Evolutionary conservation across 2,113 vertebrate genomes (phyloP).

Genomic region (Cheirogaleus medius): DNA sequence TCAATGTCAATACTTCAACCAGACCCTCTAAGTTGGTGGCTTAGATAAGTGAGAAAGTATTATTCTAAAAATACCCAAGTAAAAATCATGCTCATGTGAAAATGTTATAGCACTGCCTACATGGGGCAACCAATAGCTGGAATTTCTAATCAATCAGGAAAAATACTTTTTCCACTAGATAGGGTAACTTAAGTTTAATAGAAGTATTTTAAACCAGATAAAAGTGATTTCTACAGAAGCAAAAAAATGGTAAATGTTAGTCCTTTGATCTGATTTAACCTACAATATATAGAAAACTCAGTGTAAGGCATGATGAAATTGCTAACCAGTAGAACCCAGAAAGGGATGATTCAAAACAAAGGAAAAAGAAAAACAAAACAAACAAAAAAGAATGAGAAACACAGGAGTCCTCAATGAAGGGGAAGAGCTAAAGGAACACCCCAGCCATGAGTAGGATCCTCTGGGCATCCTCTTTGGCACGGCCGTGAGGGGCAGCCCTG

Average conservation of each 20-base stretch:
- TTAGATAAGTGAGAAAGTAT: neutral
- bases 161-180: neutral
- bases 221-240: neutral
- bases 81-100: neutral
- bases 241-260: neutral
- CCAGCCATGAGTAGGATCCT: neutral
- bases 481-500: neutral
- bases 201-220: neutral
- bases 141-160: neutral
- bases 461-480: neutral
- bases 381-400: neutral
- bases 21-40: neutral
- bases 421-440: fast-evolving
- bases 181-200: neutral
- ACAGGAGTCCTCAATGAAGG: neutral
- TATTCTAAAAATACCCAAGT: neutral
- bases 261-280: neutral
- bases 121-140: neutral
- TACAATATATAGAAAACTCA: no score
- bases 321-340: neutral
- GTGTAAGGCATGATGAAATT: neutral
- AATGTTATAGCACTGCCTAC: neutral
- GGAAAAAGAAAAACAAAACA: neutral
- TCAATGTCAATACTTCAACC: neutral
- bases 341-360: neutral